Evolutionary conservation across 2,888 invertebrate species (phyloP).

Genomic region (Podotricha telesiphe): DNA sequence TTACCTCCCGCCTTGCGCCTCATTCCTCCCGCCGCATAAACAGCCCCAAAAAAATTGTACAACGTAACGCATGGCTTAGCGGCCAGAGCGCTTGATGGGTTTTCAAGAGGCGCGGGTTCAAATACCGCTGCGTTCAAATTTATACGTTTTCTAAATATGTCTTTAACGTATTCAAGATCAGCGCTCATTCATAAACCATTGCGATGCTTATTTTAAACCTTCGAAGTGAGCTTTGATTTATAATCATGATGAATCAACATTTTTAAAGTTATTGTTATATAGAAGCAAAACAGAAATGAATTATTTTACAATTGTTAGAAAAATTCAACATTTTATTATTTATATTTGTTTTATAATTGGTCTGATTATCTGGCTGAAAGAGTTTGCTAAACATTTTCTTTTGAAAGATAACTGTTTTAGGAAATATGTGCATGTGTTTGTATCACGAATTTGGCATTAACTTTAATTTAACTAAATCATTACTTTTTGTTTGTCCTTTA

Average conservation of each 20-base stretch:
- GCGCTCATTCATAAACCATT: slow-evolving; percentile 70
- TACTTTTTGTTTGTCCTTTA: slow-evolving; percentile 24
- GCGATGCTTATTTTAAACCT: slow-evolving; percentile 79
- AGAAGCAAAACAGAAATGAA: background rate
- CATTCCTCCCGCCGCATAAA: no score
- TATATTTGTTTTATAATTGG: background rate
- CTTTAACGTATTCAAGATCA: no score
- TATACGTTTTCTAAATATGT: no score
- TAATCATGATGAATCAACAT: background rate
- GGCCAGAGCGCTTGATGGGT: no score
- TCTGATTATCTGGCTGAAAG: background rate
- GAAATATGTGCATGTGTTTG: background rate
- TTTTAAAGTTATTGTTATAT: background rate
- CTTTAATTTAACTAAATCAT: slow-evolving; percentile 23
- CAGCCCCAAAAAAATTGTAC: no score
- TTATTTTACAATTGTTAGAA: background rate
- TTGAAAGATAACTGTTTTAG: background rate
- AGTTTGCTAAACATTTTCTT: slow-evolving; percentile 7
- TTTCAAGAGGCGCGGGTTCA: no score
- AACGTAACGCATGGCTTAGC: no score
- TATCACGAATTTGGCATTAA: background rate
- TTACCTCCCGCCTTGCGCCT: no score
- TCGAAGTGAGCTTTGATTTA: no score
- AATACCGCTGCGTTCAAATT: no score
- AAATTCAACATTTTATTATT: background rate